Base-by-base conservation (phyloP, 2,797 vertebrate genomes). In the Dryobates pubescens region DNA sequence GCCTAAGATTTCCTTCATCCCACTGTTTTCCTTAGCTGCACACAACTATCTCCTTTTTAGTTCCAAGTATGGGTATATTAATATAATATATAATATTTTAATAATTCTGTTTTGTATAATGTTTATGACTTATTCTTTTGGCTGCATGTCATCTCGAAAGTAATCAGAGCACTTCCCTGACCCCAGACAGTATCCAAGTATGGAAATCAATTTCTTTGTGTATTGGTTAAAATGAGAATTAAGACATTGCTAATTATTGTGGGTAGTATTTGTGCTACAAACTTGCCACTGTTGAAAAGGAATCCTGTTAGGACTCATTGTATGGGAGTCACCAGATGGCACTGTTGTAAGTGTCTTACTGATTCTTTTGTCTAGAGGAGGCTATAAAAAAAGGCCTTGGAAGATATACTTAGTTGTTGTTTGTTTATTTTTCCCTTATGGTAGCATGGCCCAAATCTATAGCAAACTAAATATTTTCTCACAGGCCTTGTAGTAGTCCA, bases 271-370 rank as follows among this genome's bases (percentile, higher is more conserved):
- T 67, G 20, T 51, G 22, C 38, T 64, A 14, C 27, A 34, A 51
- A 71, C 29, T 78, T 70, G 2, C 0, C 54, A 53, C 49, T 56
- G 20, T 16, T 82, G 64, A 51, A 86, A 82, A 79, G 17, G 1
- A 76, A 71, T 51, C 17, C 19, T 51, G 14, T 57, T 41, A 38
- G 17, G 13, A 30, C 38, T 67, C 27, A 26, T 13, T 36, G 9
- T 14, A 17, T 23, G 10, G 49, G 34, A 72, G 73, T 91, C 96
- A 94, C 86, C 86, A 96, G 95, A 73, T 95, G 96, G 95, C 93
- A 86, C 88, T 96, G 64, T 94, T 83, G 84, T 32, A 83, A 89
- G 43, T 0, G 27, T 72, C 79, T 83, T 86, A 27, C 22, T 77
- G 32, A 61, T 86, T 83, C 92, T 94, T 93, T 94, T 95, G 88